phyloP scores from a whole-genome alignment of 2,113 vertebrate species.

The Prunella fulvescens region DNA sequence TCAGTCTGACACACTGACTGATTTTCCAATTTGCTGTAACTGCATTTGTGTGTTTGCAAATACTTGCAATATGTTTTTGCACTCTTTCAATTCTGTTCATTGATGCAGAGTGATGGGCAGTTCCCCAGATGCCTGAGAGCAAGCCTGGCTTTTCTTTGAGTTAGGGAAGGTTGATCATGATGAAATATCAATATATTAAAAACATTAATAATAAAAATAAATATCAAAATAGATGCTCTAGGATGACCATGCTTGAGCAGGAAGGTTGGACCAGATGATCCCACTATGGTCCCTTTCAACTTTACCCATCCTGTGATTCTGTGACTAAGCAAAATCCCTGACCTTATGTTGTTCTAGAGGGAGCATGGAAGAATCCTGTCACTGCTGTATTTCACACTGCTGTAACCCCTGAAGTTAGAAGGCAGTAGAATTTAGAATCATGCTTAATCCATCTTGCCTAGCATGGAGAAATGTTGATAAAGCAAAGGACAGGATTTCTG shows the following conservation, averaged over 20 bases:
- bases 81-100: fast-evolving
- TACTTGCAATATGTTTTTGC: neutral
- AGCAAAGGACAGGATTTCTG: neutral
- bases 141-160: neutral
- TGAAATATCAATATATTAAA: neutral
- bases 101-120: neutral
- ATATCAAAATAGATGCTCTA: neutral
- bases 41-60: neutral
- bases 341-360: neutral
- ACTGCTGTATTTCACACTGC: neutral
- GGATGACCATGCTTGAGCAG: neutral
- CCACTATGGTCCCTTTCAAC: neutral
- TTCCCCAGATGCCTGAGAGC: neutral
- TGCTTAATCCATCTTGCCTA: neutral
- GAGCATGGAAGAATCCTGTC: neutral
- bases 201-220: neutral
- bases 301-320: neutral
- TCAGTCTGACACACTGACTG: neutral
- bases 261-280: neutral
- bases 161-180: neutral
- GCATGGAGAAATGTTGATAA: neutral
- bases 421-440: neutral
- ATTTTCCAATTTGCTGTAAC: neutral
- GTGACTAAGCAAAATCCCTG: neutral
- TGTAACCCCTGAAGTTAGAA: neutral